Evolutionary conservation across 2,888 invertebrate species (phyloP).

Genomic region (Pilophorus perplexus): DNA sequence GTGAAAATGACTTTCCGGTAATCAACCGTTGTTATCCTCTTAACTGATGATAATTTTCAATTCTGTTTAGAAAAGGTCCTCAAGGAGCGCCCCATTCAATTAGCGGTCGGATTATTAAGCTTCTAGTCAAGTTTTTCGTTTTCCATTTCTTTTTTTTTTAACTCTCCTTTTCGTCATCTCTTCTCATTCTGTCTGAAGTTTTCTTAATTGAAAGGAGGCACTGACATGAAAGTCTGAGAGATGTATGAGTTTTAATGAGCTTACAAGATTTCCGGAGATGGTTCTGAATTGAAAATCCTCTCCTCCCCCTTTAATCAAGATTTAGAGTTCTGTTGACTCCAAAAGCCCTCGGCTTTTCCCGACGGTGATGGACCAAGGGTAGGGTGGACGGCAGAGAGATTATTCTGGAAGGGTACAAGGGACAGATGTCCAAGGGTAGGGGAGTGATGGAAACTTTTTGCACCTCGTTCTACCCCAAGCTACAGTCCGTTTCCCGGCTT

Average conservation of each 20-base stretch:
- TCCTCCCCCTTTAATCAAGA: slow-evolving; percentile 16
- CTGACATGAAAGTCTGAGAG: not conserved
- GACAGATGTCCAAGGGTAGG: not conserved
- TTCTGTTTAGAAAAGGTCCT: not conserved
- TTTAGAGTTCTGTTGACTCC: slow-evolving; percentile 22
- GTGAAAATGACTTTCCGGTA: too few species aligned
- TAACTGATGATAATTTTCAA: too few species aligned
- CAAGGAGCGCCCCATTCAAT: not conserved
- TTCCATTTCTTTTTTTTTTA: not conserved
- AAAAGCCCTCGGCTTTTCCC: not conserved
- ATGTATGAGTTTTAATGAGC: slow-evolving; percentile 29
- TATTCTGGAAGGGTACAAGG: not conserved
- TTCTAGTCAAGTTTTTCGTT: not conserved
- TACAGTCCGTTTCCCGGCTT: too few species aligned
- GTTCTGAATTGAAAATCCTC: not conserved
- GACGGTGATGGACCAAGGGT: not conserved
- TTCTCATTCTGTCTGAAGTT: not conserved
- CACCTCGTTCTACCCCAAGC: not conserved
- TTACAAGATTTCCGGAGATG: slow-evolving; percentile 6
- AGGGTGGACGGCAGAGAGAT: not conserved
- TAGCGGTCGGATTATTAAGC: not conserved
- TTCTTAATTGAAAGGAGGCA: slow-evolving; percentile 15
- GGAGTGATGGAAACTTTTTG: not conserved
- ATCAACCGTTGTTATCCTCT: too few species aligned
- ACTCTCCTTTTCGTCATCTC: not conserved